Conservation (phyloP, 2,888 invertebrate genomes). For the Sympetrum striolatum region DNA sequence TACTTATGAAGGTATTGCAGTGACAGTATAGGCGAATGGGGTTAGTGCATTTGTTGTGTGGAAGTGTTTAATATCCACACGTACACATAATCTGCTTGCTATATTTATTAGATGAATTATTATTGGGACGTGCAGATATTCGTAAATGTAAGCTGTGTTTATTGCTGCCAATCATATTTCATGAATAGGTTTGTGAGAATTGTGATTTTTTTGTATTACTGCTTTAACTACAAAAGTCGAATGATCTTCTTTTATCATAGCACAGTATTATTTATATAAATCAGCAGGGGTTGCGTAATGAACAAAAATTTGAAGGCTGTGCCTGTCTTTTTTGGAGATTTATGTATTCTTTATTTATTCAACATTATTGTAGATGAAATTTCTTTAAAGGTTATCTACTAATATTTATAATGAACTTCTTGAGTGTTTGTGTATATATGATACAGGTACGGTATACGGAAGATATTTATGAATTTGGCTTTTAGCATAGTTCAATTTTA, state of each 20-base stretch:
- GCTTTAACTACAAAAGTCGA: slow-evolving; percentile 1
- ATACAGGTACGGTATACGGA: neutral
- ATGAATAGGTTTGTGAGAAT: slow-evolving; percentile 11
- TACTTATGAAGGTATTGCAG: neutral
- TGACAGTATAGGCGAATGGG: neutral
- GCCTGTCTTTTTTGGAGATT: slow-evolving; percentile 10
- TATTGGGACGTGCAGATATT: neutral
- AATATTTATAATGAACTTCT: neutral
- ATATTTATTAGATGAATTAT: slow-evolving; percentile 22
- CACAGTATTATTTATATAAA: slow-evolving; percentile 25
- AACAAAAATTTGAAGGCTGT: slow-evolving; percentile 11
- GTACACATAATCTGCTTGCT: neutral
- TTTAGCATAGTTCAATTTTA: neutral
- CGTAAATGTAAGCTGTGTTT: neutral
- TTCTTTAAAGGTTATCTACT: slow-evolving; percentile 2
- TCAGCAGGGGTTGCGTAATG: neutral
- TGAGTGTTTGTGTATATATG: neutral
- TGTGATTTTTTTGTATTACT: slow-evolving; percentile 11
- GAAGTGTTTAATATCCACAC: neutral
- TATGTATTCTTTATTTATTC: slow-evolving; percentile 27
- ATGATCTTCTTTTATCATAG: slow-evolving; percentile 30
- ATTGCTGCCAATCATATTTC: slow-evolving; percentile 9
- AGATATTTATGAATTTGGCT: slow-evolving; percentile 3
- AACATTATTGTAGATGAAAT: neutral
- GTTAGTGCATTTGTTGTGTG: neutral